A percentile compares a stretch with the other conserved stretches of the same genome.
These are phyloP conservation scores for Epsilonema sp. DNA, from an alignment of 2,888 invertebrate species.

Conservation along the genomic window DNA sequence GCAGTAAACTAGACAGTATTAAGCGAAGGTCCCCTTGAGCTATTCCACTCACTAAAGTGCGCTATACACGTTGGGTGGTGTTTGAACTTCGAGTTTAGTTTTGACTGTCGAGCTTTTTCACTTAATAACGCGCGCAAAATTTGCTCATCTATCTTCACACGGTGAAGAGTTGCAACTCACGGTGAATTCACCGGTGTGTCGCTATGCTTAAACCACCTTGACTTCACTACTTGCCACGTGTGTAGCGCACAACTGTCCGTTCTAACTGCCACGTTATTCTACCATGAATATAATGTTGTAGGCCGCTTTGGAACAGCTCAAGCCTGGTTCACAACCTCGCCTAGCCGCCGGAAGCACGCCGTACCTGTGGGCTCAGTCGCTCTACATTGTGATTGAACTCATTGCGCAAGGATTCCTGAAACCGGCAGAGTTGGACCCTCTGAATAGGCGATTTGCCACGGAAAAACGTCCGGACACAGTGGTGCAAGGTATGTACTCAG, in stretches of 20 bases:
- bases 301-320: slow-evolving; percentile 63
- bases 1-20: too few species aligned
- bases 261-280: not conserved
- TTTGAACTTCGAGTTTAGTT: too few species aligned
- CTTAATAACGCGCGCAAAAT: too few species aligned
- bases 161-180: too few species aligned
- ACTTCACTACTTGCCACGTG: too few species aligned
- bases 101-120: too few species aligned
- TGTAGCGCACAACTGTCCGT: not conserved
- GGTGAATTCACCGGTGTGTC: too few species aligned
- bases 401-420: slow-evolving; percentile 85
- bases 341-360: slow-evolving; percentile 71
- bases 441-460: slow-evolving; percentile 77
- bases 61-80: too few species aligned
- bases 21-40: too few species aligned
- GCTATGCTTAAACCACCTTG: too few species aligned
- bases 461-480: slow-evolving; percentile 97
- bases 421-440: slow-evolving; percentile 86
- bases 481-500: slow-evolving; percentile 49
- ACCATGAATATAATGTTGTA: slow-evolving; percentile 11
- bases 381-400: slow-evolving; percentile 80
- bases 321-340: slow-evolving; percentile 72
- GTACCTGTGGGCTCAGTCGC: slow-evolving; percentile 92
- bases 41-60: too few species aligned
- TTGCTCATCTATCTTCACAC: too few species aligned